These are phyloP conservation scores for Sylvilagus bachmani DNA, from an alignment of 2,113 vertebrate genomes.

Conservation along the genomic window DNA sequence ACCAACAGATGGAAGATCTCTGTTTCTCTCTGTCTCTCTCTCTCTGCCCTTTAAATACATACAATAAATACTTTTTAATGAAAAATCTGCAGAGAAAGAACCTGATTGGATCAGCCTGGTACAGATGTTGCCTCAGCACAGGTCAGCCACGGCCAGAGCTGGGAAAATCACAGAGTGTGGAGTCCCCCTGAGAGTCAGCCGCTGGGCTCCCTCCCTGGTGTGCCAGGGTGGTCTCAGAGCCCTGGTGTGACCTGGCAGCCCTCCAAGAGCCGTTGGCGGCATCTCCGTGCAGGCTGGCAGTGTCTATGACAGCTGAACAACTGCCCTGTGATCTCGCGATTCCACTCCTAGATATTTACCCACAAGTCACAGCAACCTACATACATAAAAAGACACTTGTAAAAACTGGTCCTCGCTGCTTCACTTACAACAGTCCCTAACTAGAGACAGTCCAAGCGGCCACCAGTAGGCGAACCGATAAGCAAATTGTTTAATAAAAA, in stretches of 20 bases:
- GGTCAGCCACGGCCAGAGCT: background rate
- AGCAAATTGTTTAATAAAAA: background rate
- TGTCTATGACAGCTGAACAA: background rate
- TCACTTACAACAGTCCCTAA: background rate
- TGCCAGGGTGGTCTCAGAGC: background rate
- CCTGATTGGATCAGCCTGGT: background rate
- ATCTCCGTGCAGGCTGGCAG: background rate
- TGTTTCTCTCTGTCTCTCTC: too few species aligned
- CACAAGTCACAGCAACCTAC: background rate
- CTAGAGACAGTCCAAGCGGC: background rate
- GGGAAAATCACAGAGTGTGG: too few species aligned
- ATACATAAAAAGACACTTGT: background rate
- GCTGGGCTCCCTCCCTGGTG: background rate
- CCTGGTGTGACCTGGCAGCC: background rate
- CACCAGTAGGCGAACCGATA: background rate
- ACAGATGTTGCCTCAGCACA: background rate
- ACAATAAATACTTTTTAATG: too few species aligned
- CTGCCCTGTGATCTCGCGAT: background rate
- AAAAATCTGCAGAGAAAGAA: background rate
- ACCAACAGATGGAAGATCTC: too few species aligned
- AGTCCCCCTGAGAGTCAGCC: background rate
- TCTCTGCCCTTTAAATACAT: too few species aligned
- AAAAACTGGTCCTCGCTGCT: background rate
- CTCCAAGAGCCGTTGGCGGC: background rate
- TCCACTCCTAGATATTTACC: background rate